Conservation (phyloP, 1,140 invertebrate species). For the Thrips palmi region DNA sequence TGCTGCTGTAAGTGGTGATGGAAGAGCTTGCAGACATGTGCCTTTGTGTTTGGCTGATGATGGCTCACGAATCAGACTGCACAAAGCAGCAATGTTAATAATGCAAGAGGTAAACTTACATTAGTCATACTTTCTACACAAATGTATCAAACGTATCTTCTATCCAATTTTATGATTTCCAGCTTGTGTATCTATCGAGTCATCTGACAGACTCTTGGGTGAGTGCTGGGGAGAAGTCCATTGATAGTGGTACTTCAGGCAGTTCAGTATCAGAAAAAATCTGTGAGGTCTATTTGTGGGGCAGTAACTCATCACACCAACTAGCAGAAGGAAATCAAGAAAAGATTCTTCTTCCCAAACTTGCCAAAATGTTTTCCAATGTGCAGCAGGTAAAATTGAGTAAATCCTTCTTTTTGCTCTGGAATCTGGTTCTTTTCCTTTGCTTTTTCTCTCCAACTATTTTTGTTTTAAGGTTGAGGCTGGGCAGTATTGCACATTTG, state of each 20-base stretch:
- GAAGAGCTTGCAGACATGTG: too few relatives aligned
- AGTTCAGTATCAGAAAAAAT: slow-evolving; percentile 13
- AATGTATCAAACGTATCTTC: slow-evolving; percentile 2
- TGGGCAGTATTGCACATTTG: slow-evolving; percentile 47
- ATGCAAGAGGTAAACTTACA: slow-evolving; percentile 29
- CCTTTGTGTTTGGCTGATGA: too few relatives aligned
- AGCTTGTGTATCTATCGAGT: slow-evolving; percentile 26
- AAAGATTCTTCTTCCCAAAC: slow-evolving; percentile 37
- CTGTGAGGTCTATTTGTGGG: slow-evolving; percentile 47
- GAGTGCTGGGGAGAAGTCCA: slow-evolving; percentile 15
- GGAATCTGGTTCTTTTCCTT: neutral
- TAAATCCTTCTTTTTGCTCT: too few relatives aligned
- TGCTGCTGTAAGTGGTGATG: neutral
- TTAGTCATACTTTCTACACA: slow-evolving; percentile 7
- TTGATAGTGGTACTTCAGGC: slow-evolving; percentile 14
- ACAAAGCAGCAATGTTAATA: slow-evolving; percentile 31
- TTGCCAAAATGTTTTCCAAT: slow-evolving; percentile 32
- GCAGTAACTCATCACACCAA: slow-evolving; percentile 47
- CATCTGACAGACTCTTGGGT: slow-evolving; percentile 24
- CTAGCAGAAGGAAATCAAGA: slow-evolving; percentile 38
- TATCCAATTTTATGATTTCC: slow-evolving; percentile 8
- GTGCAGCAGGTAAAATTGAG: slow-evolving; percentile 30
- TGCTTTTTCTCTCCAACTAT: neutral
- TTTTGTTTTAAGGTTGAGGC: slow-evolving; percentile 32
- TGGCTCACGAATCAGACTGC: slow-evolving; percentile 22